Evolutionary conservation across 2,888 invertebrate species (phyloP), one percentile per base, ranked within the genome.

Genomic region (Limnephilus marmoratus): DNA sequence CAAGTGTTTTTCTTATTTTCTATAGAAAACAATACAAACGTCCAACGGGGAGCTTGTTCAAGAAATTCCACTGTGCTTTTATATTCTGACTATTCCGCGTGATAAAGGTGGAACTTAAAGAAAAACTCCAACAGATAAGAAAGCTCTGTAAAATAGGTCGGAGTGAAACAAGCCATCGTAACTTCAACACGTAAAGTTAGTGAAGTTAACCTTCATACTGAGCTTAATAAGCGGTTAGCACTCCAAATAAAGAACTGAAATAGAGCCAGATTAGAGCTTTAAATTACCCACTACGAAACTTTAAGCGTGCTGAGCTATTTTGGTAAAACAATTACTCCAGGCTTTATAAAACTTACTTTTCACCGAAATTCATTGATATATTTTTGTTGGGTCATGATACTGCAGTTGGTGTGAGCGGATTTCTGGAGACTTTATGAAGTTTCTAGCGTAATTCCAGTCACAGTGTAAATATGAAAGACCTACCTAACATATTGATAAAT

Each of bases 81-180:
- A 53, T 87, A 49, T 87, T 53, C 15, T 87, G 31, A 5, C 34
- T 34, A 87, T 87, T 88, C 31, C 11, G 13, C 37, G 88, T 68
- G 68, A 88, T 88, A 88, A 80, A 49, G 15, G 68, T 88, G 29
- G 4, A 88, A 68, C 88, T 34, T 31, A 88, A 53, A 88, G 34
- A 88, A 88, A 53, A 68, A 29, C 15, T 29, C 18, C 7, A 15
- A 53, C 12, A 88, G 88, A 68, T 88, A 88, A 88, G 88, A 80
- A 88, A 68, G 68, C 68, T 83, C 37, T 24, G 34, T 37, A 37
- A 83, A 83, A 13, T 83, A 83, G 83, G 37, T 37, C 83, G 83
- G 37, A 34, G 37, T 34, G 41, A 83, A 24, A 41, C 83, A 41
- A 83, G 83, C 37, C 24, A 37, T 24, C 24, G 5, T 83, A 83